These are phyloP conservation scores for Melanotus villosus DNA, from an alignment of 2,888 invertebrate species.

Conservation along the genomic window DNA sequence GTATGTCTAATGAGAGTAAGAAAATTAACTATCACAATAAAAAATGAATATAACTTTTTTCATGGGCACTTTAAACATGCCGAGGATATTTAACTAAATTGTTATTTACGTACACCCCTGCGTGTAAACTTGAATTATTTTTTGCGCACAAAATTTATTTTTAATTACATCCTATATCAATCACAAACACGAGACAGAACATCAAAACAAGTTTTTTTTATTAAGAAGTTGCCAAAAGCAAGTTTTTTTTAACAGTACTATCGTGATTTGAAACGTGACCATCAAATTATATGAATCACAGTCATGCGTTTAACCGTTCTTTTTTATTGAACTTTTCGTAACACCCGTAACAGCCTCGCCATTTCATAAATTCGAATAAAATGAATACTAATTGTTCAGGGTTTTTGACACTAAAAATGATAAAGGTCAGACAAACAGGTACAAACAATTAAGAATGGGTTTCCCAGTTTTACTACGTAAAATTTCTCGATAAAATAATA, in stretches of 20 bases:
- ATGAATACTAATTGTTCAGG: neutral
- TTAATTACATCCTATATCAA: neutral
- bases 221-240: neutral
- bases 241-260: neutral
- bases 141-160: neutral
- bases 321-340: neutral
- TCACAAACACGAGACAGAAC: neutral
- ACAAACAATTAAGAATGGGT: too few relatives aligned
- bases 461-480: too few relatives aligned
- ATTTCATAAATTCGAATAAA: neutral
- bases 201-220: slow-evolving; percentile 7
- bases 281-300: slow-evolving; percentile 2
- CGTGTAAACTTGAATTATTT: too few relatives aligned
- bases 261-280: slow-evolving; percentile 3
- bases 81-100: too few relatives aligned
- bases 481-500: too few relatives aligned
- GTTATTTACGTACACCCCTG: too few relatives aligned
- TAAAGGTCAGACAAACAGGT: too few relatives aligned
- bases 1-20: too few relatives aligned
- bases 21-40: too few relatives aligned
- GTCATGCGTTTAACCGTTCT: neutral
- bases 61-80: too few relatives aligned
- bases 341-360: neutral
- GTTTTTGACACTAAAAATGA: neutral
- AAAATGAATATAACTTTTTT: too few relatives aligned